Evolutionary conservation across 1,140 invertebrate species (phyloP).

Genomic region (Coptotermes formosanus): DNA sequence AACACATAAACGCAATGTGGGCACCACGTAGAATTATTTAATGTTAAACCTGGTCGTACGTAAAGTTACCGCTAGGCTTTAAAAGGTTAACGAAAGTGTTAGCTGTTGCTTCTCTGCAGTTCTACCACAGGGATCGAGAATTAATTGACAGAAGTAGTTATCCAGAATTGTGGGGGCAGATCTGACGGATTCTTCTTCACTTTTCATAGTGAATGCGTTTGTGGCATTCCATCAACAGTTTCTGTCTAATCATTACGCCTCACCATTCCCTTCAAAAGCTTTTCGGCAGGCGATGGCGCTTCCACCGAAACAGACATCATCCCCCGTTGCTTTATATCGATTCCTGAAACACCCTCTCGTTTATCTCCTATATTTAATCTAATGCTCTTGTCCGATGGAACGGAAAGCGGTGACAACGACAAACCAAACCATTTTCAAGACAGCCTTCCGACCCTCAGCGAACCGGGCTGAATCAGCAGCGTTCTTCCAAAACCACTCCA

Average conservation of each 20-base stretch:
- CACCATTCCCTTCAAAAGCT: no score
- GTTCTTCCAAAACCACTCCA: neutral
- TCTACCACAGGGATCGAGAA: no score
- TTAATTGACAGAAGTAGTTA: no score
- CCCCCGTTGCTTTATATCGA: neutral
- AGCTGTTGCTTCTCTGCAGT: no score
- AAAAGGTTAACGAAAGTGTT: no score
- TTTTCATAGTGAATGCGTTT: neutral
- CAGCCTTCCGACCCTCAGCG: neutral
- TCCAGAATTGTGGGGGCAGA: neutral
- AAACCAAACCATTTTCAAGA: neutral
- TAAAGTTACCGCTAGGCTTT: no score
- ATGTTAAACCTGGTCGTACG: no score
- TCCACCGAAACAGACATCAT: neutral
- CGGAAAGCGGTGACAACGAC: neutral
- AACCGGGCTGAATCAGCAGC: neutral
- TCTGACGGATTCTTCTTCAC: neutral
- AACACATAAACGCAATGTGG: no score
- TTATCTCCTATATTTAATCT: conserved; percentile 11
- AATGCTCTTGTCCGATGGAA: conserved; percentile 10
- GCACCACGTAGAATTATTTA: no score
- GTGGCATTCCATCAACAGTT: neutral
- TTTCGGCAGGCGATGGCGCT: neutral
- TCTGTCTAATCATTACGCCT: no score
- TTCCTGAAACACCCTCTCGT: neutral